Conservation (phyloP, 1,140 invertebrate species). For the Tetragonula clypearis region DNA sequence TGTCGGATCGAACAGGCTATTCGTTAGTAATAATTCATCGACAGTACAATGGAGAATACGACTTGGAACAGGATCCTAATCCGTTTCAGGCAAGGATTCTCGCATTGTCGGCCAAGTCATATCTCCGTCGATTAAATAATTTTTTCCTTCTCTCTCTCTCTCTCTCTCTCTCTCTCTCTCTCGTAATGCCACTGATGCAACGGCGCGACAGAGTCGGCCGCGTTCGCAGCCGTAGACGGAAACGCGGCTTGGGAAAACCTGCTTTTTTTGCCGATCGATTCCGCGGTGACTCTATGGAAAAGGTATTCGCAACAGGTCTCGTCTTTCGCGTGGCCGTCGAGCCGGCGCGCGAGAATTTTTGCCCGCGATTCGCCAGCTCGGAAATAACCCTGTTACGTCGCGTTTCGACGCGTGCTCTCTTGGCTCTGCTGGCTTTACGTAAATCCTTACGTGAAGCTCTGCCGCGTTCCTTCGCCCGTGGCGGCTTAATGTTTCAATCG, state of each 20-base stretch:
- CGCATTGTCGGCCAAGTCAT: not conserved
- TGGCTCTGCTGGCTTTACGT: not conserved
- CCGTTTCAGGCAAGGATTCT: not conserved
- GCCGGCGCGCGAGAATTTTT: constrained; percentile 10
- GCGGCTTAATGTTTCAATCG: constrained; percentile 20
- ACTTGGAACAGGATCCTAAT: constrained; percentile 1
- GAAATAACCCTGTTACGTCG: not conserved
- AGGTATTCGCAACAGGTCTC: constrained; percentile 37
- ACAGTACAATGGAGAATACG: not conserved
- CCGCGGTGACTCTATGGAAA: constrained; percentile 26
- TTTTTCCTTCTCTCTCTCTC: not conserved
- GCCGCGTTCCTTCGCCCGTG: not conserved
- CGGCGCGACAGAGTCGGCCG: constrained; percentile 3
- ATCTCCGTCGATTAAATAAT: constrained; percentile 2
- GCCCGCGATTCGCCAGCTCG: not conserved
- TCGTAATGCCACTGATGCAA: constrained; percentile 28
- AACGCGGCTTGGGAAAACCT: constrained; percentile 58
- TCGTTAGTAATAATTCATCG: no score
- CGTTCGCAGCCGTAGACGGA: constrained; percentile 37
- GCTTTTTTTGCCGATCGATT: constrained; percentile 38
- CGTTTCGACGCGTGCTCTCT: not conserved
- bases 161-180: no score
- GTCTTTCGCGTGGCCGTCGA: not conserved
- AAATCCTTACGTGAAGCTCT: not conserved
- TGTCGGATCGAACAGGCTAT: not conserved